A percentile compares a stretch with the other conserved stretches of the same genome.
Conservation (phyloP, 1,140 invertebrate species). For the Drosophila orena region DNA sequence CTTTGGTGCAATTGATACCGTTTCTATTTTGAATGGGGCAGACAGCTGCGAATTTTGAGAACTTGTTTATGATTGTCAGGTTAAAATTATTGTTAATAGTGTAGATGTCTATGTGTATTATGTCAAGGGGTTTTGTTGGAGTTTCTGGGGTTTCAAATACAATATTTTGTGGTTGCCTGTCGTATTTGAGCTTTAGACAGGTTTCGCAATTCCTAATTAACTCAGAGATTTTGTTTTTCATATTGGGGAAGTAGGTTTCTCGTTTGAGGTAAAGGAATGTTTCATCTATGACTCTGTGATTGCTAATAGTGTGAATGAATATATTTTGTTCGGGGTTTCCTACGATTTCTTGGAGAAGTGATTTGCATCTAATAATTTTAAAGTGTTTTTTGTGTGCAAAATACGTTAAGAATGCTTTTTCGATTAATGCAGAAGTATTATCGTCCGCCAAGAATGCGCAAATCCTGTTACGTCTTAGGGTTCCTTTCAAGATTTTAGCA, state of each 20-base stretch:
- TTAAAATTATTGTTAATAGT: not conserved
- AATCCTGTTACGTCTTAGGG: too few relatives aligned
- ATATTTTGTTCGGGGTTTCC: too few relatives aligned
- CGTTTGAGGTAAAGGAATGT: not conserved
- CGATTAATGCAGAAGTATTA: too few relatives aligned
- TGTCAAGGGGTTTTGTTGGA: not conserved
- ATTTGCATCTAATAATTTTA: too few relatives aligned
- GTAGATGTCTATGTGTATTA: not conserved
- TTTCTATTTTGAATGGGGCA: conserved; percentile 3
- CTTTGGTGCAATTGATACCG: not conserved
- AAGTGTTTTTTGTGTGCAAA: too few relatives aligned
- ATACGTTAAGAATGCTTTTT: too few relatives aligned
- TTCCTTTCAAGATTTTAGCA: too few relatives aligned
- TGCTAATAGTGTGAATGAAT: too few relatives aligned
- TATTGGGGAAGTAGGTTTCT: not conserved
- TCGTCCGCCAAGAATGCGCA: too few relatives aligned
- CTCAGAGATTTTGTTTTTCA: not conserved
- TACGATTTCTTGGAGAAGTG: not conserved
- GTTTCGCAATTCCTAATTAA: not conserved
- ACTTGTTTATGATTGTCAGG: conserved; percentile 1
- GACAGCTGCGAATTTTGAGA: not conserved
- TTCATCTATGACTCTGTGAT: not conserved
- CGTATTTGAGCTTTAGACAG: not conserved
- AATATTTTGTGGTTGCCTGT: not conserved
- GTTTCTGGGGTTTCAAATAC: not conserved